Percentiles rank a stretch among this genome's conserved stretches.
These are phyloP conservation scores for Odobenus rosmarus DNA, from an alignment of 2,113 vertebrate genomes.

Conservation along the genomic window DNA sequence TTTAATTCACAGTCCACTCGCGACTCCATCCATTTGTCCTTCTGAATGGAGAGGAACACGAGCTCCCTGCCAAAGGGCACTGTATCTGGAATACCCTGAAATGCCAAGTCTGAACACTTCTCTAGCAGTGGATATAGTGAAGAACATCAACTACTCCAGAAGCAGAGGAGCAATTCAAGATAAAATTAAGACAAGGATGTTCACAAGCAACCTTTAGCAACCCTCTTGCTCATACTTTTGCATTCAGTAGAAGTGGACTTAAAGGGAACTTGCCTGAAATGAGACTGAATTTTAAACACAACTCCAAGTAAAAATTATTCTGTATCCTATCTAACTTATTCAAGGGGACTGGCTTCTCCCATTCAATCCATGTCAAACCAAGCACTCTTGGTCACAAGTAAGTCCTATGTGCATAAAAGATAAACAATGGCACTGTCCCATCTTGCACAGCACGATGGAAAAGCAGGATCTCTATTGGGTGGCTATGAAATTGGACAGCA, in stretches of 20 bases:
- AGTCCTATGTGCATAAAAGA: neutral
- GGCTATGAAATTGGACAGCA: neutral
- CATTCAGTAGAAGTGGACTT: neutral
- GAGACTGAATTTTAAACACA: conserved; percentile 1
- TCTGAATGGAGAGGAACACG: neutral
- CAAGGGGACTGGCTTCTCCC: neutral
- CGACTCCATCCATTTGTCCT: neutral
- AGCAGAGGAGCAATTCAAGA: neutral
- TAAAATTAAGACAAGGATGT: neutral
- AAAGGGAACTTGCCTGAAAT: neutral
- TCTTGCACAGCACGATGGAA: neutral
- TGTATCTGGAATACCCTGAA: neutral
- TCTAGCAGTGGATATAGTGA: neutral
- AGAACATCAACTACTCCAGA: neutral
- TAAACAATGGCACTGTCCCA: neutral
- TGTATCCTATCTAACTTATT: neutral
- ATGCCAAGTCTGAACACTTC: neutral
- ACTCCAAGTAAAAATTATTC: conserved; percentile 6
- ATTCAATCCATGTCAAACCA: conserved; percentile 1
- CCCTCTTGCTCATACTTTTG: neutral
- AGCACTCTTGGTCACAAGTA: neutral
- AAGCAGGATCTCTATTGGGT: neutral
- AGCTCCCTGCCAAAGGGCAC: neutral
- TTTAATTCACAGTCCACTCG: neutral
- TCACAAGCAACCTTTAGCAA: neutral